Evolutionary conservation across 2,113 vertebrate genomes (phyloP).

Genomic region (Lepisosteus osseus): DNA sequence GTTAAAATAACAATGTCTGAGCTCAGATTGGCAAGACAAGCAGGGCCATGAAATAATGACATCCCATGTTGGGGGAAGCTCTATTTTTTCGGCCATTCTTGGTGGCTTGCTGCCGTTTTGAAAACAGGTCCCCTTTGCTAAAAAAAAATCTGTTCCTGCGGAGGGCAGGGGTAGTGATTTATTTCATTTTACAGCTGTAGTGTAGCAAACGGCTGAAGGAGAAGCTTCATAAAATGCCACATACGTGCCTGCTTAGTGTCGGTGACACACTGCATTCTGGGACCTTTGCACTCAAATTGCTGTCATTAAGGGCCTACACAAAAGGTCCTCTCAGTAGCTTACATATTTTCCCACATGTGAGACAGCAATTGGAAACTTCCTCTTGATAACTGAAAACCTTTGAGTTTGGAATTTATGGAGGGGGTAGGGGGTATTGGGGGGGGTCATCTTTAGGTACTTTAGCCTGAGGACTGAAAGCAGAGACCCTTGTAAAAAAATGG

Average conservation of each 20-base stretch:
- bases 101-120: constrained; percentile 3
- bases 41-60: constrained; percentile 22
- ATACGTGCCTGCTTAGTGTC: constrained; percentile 57
- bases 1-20: constrained; percentile 51
- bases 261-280: constrained; percentile 51
- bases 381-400: constrained; percentile 62
- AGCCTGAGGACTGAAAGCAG: constrained; percentile 55
- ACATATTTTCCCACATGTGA: constrained; percentile 70
- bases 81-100: background rate
- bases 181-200: constrained; percentile 40
- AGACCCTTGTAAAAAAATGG: constrained; percentile 42
- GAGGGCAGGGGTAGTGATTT: constrained; percentile 38
- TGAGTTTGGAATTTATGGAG: constrained; percentile 66
- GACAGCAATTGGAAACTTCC: constrained; percentile 70
- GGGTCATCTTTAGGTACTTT: constrained; percentile 42
- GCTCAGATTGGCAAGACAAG: constrained; percentile 39
- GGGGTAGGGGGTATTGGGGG: constrained; percentile 51
- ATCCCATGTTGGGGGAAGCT: background rate
- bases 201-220: constrained; percentile 50
- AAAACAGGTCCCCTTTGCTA: background rate
- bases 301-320: constrained; percentile 59
- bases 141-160: background rate
- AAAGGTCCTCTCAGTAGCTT: constrained; percentile 68
- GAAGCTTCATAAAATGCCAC: constrained; percentile 56
- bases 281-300: constrained; percentile 61